These are phyloP conservation scores for Drosophila antonietae DNA, from an alignment of 2,888 invertebrate genomes.

Conservation along the genomic window DNA sequence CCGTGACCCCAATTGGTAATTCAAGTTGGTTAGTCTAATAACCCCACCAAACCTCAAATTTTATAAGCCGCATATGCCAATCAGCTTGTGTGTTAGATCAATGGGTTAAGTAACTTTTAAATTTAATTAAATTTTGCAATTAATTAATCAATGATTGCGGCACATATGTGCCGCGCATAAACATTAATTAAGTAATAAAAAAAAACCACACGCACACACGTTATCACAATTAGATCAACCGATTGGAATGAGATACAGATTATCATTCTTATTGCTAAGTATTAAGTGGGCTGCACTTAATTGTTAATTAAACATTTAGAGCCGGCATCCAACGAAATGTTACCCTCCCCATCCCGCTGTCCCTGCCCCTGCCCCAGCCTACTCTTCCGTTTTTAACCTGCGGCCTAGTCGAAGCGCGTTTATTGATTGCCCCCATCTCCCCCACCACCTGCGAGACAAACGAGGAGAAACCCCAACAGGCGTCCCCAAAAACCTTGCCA, in stretches of 20 bases:
- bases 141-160: slow-evolving; percentile 43
- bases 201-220: slow-evolving; percentile 8
- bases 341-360: background rate
- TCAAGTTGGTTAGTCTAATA: slow-evolving; percentile 27
- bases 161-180: background rate
- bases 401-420: slow-evolving; percentile 60
- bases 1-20: slow-evolving; percentile 67
- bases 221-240: slow-evolving; percentile 51
- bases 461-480: slow-evolving; percentile 50
- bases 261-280: background rate
- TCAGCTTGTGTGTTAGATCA: slow-evolving; percentile 15
- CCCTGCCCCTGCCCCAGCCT: background rate
- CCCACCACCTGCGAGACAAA: slow-evolving; percentile 37
- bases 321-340: slow-evolving; percentile 60
- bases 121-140: slow-evolving; percentile 40
- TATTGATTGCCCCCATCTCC: slow-evolving; percentile 66
- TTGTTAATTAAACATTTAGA: slow-evolving; percentile 40
- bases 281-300: slow-evolving; percentile 7
- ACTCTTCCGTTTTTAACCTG: background rate
- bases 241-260: slow-evolving; percentile 37
- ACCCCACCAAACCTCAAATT: slow-evolving; percentile 19
- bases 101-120: slow-evolving; percentile 32
- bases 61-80: slow-evolving; percentile 23
- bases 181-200: slow-evolving; percentile 46
- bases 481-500: slow-evolving; percentile 69